phyloP scores from a whole-genome alignment of 2,113 vertebrate species.

The Nycticebus coucang region DNA sequence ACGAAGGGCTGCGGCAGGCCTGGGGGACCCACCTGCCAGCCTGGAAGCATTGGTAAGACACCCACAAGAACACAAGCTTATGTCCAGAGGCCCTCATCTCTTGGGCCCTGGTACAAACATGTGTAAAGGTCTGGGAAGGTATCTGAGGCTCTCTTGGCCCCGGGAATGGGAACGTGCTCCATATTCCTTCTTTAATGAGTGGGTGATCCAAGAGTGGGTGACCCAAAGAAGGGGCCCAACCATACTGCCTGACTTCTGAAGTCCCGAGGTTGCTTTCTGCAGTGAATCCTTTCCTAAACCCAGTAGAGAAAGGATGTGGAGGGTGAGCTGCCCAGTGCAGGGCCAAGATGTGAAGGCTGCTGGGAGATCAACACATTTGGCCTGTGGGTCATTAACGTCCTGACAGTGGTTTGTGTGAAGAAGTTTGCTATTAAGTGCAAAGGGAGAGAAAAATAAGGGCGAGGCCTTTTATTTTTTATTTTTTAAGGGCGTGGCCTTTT shows the following conservation, averaged over 20 bases:
- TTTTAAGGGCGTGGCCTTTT: background rate
- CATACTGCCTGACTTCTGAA: background rate
- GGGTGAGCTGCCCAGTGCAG: background rate
- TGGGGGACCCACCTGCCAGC: background rate
- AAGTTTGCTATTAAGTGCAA: background rate
- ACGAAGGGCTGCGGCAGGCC: background rate
- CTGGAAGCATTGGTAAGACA: background rate
- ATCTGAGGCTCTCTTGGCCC: background rate
- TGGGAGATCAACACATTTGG: background rate
- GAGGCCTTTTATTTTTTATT: background rate
- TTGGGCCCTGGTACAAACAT: background rate
- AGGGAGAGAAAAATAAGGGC: background rate
- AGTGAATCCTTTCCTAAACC: background rate
- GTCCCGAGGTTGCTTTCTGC: background rate
- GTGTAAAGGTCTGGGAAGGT: background rate
- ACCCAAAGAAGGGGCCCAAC: background rate
- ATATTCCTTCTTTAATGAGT: background rate
- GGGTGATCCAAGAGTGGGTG: background rate
- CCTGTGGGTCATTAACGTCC: background rate
- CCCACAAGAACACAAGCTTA: background rate
- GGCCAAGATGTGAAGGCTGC: background rate
- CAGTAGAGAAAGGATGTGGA: background rate
- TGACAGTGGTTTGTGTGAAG: background rate
- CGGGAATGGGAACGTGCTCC: background rate
- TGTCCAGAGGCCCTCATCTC: background rate